Conservation (phyloP, 2,797 vertebrate species). For the Gallirallus australis region DNA sequence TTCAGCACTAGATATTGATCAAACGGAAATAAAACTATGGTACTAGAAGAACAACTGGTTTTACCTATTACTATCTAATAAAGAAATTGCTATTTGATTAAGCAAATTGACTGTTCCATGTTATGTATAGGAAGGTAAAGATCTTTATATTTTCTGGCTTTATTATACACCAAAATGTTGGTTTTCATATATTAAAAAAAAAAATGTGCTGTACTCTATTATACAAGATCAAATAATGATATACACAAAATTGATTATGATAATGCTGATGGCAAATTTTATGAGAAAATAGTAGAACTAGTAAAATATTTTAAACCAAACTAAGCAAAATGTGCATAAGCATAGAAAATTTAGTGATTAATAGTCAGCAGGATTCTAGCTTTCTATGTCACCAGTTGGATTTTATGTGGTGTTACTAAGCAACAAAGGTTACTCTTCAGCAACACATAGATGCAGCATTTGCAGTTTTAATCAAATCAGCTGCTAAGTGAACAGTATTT, state of each 20-base stretch:
- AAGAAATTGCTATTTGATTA: background rate
- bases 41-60: background rate
- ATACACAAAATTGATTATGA: background rate
- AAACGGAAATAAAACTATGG: background rate
- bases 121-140: background rate
- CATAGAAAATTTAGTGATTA: constrained; percentile 49
- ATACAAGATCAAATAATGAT: background rate
- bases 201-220: background rate
- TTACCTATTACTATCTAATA: background rate
- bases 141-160: background rate
- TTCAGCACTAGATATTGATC: background rate
- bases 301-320: background rate
- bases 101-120: background rate
- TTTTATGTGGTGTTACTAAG: constrained; percentile 67
- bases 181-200: background rate
- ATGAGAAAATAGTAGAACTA: background rate
- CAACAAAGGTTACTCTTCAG: constrained; percentile 64
- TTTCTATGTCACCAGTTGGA: constrained; percentile 29
- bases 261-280: background rate
- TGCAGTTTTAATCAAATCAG: constrained; percentile 55
- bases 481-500: constrained; percentile 45
- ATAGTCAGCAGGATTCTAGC: constrained; percentile 50
- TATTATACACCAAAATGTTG: background rate
- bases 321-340: constrained; percentile 10
- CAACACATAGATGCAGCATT: constrained; percentile 38